phyloP scores from a whole-genome alignment of 2,113 vertebrate genomes.

The Macheiramphus alcinus region DNA sequence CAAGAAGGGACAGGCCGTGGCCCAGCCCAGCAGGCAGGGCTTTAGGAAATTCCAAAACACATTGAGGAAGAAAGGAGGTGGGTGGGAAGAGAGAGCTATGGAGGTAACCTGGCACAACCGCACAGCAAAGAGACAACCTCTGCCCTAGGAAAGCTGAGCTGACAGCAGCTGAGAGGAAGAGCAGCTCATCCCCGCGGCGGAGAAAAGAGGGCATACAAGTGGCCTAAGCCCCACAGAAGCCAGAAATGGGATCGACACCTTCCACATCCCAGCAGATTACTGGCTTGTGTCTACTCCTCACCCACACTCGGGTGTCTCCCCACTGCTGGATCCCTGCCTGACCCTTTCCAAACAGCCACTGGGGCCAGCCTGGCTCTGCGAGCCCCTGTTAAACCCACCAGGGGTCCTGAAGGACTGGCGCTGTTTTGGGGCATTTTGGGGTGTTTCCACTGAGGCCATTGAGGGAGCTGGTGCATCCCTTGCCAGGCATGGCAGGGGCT shows the following conservation, averaged over 20 bases:
- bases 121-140: accelerated
- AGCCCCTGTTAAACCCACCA: accelerated
- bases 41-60: neutral
- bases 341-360: neutral
- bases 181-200: accelerated
- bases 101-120: neutral
- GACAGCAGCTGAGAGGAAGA: neutral
- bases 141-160: neutral
- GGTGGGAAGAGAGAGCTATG: neutral
- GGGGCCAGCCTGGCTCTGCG: accelerated
- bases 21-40: neutral
- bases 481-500: accelerated
- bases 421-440: neutral
- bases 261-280: neutral
- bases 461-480: neutral
- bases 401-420: accelerated
- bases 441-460: neutral
- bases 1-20: neutral
- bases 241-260: neutral
- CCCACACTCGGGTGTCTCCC: accelerated
- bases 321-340: accelerated
- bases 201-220: neutral
- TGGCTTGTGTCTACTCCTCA: accelerated
- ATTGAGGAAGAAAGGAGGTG: accelerated
- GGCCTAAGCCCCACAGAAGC: neutral